phyloP scores from a whole-genome alignment of 2,888 invertebrate genomes.

The Cheilosia grossa region DNA sequence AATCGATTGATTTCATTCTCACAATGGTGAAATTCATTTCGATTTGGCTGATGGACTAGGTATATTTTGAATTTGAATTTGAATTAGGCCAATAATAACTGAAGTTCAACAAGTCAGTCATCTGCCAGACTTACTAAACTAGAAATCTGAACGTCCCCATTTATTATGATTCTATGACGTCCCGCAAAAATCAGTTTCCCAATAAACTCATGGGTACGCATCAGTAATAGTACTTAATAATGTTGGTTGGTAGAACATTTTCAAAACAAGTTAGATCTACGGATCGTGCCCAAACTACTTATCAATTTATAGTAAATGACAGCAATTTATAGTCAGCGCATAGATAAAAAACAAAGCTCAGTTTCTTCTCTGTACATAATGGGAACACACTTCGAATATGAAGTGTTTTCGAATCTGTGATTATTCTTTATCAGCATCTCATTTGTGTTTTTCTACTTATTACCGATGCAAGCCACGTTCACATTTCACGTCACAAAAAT shows the following conservation, averaged over 20 bases:
- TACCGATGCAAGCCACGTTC: constrained; percentile 25
- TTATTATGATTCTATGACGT: too few relatives aligned
- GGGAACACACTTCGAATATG: constrained; percentile 17
- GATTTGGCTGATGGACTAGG: too few relatives aligned
- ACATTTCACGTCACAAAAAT: constrained; percentile 31
- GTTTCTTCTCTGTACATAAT: constrained; percentile 15
- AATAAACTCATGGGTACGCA: too few relatives aligned
- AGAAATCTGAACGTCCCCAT: too few relatives aligned
- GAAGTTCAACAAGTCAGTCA: too few relatives aligned
- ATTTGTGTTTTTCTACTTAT: constrained; percentile 8
- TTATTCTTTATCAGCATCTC: constrained; percentile 39
- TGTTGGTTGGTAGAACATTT: constrained; percentile 3
- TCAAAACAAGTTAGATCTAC: background rate
- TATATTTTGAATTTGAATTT: too few relatives aligned
- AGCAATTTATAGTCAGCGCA: constrained; percentile 32
- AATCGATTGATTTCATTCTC: too few relatives aligned
- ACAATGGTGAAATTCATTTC: too few relatives aligned
- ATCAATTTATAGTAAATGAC: constrained; percentile 21
- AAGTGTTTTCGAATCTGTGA: constrained; percentile 36
- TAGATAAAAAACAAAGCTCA: constrained; percentile 22
- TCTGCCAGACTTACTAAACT: too few relatives aligned
- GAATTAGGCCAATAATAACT: too few relatives aligned
- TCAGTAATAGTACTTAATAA: background rate
- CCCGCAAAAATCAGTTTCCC: too few relatives aligned
- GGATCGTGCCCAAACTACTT: constrained; percentile 20